Evolutionary conservation across 2,797 vertebrate genomes (phyloP).

Genomic region (Scomberomorus guttatus): DNA sequence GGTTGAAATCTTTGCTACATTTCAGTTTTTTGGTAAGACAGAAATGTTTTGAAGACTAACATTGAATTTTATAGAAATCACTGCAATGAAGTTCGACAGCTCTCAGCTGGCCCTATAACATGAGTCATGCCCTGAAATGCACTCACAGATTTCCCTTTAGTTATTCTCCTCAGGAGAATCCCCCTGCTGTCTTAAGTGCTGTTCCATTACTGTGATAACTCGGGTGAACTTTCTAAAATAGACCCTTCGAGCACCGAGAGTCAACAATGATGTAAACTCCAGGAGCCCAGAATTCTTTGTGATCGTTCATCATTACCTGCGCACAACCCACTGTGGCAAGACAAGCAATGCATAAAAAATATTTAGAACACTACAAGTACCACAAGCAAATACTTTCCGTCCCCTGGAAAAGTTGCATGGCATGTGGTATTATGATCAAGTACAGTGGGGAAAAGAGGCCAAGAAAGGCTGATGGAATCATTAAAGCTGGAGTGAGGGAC

Average conservation of each 20-base stretch:
- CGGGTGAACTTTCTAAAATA: slow-evolving; percentile 64
- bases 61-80: background rate
- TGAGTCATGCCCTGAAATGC: slow-evolving; percentile 41
- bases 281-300: slow-evolving; percentile 31
- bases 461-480: too few relatives aligned
- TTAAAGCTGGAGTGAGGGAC: too few relatives aligned
- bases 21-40: background rate
- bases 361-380: too few relatives aligned
- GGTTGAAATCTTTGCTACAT: background rate
- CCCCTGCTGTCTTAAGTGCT: slow-evolving; percentile 61
- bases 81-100: background rate
- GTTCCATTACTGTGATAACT: slow-evolving; percentile 61
- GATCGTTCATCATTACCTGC: slow-evolving; percentile 46
- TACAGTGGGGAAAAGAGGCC: too few relatives aligned
- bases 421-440: too few relatives aligned
- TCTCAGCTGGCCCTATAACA: background rate
- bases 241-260: background rate
- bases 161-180: slow-evolving; percentile 46
- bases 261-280: slow-evolving; percentile 31
- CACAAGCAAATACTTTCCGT: too few relatives aligned
- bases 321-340: background rate
- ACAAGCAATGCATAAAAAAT: slow-evolving; percentile 11
- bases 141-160: slow-evolving; percentile 47
- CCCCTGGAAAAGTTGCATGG: too few relatives aligned
- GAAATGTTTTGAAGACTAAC: background rate